Evolutionary conservation across 2,113 vertebrate genomes (phyloP).

Genomic region (Motacilla tschutschensis): DNA sequence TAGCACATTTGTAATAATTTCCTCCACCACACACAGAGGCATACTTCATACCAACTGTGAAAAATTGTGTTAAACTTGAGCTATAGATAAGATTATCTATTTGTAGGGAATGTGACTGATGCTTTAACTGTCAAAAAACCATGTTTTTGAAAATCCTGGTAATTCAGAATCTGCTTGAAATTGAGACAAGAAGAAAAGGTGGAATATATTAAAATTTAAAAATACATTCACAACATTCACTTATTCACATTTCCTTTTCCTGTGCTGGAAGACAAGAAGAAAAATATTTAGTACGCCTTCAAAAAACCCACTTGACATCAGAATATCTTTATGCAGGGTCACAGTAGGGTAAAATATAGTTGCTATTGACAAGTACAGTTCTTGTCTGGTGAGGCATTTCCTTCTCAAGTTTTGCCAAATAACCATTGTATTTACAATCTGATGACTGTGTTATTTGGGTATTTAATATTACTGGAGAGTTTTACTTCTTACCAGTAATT

Average conservation of each 20-base stretch:
- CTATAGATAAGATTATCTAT: neutral
- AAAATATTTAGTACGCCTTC: neutral
- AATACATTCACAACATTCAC: neutral
- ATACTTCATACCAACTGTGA: conserved; percentile 9
- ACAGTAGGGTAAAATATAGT: neutral
- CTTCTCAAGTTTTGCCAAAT: neutral
- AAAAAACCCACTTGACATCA: neutral
- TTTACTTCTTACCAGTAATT: neutral
- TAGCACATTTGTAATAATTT: conserved; percentile 29
- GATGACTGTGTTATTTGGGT: neutral
- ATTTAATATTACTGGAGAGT: neutral
- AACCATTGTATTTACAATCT: neutral
- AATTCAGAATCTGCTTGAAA: neutral
- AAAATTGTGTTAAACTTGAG: conserved; percentile 29
- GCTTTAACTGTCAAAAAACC: neutral
- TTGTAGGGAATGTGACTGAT: neutral
- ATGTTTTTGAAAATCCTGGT: neutral
- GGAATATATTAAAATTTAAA: neutral
- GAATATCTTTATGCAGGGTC: neutral
- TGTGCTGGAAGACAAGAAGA: neutral
- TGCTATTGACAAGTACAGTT: neutral
- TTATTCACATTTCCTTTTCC: neutral
- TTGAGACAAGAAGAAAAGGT: neutral
- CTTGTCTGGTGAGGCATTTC: neutral
- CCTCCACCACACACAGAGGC: neutral